Evolutionary conservation across 2,797 vertebrate species (phyloP).

Genomic region (Oreortyx pictus): DNA sequence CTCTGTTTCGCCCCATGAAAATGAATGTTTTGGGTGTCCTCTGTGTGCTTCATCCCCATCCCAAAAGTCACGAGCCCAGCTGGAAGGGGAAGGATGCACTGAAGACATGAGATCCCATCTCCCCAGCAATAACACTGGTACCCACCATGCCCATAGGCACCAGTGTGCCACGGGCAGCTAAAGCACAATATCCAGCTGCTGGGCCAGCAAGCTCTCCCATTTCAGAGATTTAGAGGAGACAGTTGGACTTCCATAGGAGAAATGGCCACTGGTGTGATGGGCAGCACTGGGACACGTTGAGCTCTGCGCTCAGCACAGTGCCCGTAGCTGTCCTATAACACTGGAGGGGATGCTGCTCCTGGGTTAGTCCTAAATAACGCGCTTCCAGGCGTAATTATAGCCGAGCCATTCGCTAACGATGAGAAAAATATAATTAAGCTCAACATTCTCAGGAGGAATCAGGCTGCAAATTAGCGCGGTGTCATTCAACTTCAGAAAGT

Average conservation of each 20-base stretch:
- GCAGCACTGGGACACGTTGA: neutral
- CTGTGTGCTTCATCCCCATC: neutral
- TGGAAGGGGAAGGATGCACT: neutral
- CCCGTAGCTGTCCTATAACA: neutral
- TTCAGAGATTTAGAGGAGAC: neutral
- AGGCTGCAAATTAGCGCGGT: neutral
- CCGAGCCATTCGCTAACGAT: neutral
- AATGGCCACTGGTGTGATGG: rapidly evolving
- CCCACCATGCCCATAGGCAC: neutral
- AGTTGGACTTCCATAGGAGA: neutral
- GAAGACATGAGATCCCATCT: rapidly evolving
- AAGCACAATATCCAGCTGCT: neutral
- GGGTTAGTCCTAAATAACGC: slow-evolving; percentile 63
- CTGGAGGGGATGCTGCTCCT: neutral
- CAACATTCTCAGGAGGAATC: slow-evolving; percentile 20
- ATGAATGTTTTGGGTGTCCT: neutral
- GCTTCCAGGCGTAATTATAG: slow-evolving; percentile 46
- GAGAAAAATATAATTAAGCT: slow-evolving; percentile 68
- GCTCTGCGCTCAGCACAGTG: neutral
- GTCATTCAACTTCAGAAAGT: neutral
- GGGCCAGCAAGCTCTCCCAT: neutral
- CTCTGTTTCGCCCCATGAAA: neutral
- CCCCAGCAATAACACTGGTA: neutral
- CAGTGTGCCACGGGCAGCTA: neutral
- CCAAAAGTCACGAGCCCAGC: neutral